Conservation (phyloP, 1,140 invertebrate genomes). For the Drosophila ironensis region DNA sequence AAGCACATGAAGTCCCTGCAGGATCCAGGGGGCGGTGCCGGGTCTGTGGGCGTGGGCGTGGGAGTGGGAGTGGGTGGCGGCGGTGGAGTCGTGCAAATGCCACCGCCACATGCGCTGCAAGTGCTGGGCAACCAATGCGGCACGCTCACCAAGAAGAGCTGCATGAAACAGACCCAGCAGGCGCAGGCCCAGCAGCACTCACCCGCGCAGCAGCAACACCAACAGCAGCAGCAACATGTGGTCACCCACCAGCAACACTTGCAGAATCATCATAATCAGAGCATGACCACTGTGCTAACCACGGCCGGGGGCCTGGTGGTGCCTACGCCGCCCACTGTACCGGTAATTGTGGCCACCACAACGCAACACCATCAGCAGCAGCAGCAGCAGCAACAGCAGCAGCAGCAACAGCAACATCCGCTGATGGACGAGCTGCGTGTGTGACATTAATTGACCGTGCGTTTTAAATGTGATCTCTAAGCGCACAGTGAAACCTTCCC, state of each 20-base stretch:
- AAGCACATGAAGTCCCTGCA: conserved; percentile 86
- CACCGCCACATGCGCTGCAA: conserved; percentile 86
- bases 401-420: conserved; percentile 82
- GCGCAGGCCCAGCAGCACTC: conserved; percentile 71
- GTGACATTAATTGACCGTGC: conserved; percentile 86
- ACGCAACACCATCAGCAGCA: conserved; percentile 82
- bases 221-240: conserved; percentile 59
- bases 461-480: conserved; percentile 82
- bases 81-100: conserved; percentile 83
- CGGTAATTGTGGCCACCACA: conserved; percentile 62
- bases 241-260: conserved; percentile 60
- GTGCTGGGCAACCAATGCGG: conserved; percentile 85
- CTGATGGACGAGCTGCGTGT: conserved; percentile 90
- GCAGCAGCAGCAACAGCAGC: conserved; percentile 82
- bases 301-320: conserved; percentile 63
- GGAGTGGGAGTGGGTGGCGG: conserved; percentile 79
- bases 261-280: conserved; percentile 82
- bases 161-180: conserved; percentile 80
- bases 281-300: conserved; percentile 76
- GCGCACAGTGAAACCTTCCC: conserved; percentile 54
- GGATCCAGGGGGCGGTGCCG: conserved; percentile 83
- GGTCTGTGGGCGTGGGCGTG: conserved; percentile 82
- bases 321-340: conserved; percentile 70
- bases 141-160: conserved; percentile 86
- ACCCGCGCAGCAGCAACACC: conserved; percentile 80